phyloP scores from a whole-genome alignment of 2,888 invertebrate genomes.

The Chromoteleia sp. region DNA sequence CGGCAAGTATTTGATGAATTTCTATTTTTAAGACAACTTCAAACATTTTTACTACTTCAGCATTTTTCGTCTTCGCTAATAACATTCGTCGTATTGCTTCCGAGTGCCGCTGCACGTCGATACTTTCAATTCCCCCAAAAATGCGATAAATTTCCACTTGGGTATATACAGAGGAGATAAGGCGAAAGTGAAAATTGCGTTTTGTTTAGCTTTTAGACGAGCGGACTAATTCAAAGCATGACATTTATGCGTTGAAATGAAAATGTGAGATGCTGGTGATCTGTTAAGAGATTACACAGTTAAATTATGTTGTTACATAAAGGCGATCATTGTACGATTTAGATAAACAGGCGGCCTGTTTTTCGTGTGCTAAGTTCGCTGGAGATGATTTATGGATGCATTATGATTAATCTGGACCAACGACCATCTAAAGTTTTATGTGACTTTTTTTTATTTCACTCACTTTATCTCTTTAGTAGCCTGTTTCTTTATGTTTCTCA shows the following conservation, averaged over 20 bases:
- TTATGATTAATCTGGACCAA: conserved; percentile 52
- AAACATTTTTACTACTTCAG: background rate
- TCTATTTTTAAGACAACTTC: background rate
- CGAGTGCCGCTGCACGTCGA: conserved; percentile 5
- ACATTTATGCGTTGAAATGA: conserved; percentile 59
- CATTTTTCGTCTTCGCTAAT: conserved; percentile 1
- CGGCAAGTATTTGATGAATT: conserved; percentile 4
- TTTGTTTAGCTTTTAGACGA: conserved; percentile 49
- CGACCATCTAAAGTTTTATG: conserved; percentile 39
- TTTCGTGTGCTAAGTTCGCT: conserved; percentile 43
- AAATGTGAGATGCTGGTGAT: conserved; percentile 59
- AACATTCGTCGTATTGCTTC: conserved; percentile 5
- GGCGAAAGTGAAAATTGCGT: conserved; percentile 41
- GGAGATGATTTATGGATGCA: conserved; percentile 52
- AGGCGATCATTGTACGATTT: conserved; percentile 60
- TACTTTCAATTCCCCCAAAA: conserved; percentile 19
- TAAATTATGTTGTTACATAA: conserved; percentile 56
- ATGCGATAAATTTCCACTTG: conserved; percentile 59
- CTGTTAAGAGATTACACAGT: conserved; percentile 59
- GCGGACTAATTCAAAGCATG: conserved; percentile 56
- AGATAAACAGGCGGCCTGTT: conserved; percentile 61
- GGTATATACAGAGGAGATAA: conserved; percentile 39
- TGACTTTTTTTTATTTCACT: conserved; percentile 15
- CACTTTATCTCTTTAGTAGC: conserved; percentile 52
- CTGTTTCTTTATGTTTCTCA: conserved; percentile 23